Percentiles rank a stretch among this genome's conserved stretches.
phyloP scores from a whole-genome alignment of 1,140 invertebrate genomes.

The Augochlora pura region DNA sequence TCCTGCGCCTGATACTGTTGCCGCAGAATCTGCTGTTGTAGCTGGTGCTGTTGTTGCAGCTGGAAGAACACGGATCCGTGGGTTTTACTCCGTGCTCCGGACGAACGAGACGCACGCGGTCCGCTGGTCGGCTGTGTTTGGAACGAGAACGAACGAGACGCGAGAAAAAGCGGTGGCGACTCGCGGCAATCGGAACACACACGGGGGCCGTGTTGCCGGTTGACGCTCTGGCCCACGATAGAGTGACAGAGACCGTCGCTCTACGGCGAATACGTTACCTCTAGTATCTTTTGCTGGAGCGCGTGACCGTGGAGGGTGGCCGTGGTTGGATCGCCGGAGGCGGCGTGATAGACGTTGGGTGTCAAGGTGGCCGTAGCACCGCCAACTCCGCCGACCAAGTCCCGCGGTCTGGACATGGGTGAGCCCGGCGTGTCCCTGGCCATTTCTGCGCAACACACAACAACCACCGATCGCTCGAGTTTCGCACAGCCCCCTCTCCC shows the following conservation, averaged over 20 bases:
- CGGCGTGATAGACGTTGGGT: conserved; percentile 74
- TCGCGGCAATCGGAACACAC: too few species aligned
- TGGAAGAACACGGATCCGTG: conserved; percentile 80
- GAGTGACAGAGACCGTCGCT: too few species aligned
- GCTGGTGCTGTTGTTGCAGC: conserved; percentile 94
- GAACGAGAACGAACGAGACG: neutral
- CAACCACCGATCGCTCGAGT: conserved; percentile 48
- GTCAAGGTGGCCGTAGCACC: conserved; percentile 68
- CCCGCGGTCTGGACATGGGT: conserved; percentile 79
- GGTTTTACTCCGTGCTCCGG: neutral
- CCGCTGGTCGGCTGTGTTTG: too few species aligned
- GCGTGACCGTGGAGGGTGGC: conserved; percentile 76
- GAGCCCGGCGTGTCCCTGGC: conserved; percentile 82
- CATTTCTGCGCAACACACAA: conserved; percentile 80
- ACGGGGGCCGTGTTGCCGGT: too few species aligned
- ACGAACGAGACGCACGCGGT: too few species aligned
- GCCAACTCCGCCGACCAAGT: conserved; percentile 72
- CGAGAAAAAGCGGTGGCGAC: neutral
- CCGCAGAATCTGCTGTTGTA: conserved; percentile 93
- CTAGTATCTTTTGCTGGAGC: conserved; percentile 82
- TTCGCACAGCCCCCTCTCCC: neutral
- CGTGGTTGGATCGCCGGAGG: conserved; percentile 54
- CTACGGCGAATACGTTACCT: conserved; percentile 74
- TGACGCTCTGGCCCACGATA: too few species aligned
- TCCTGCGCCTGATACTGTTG: conserved; percentile 94